Base-by-base conservation (phyloP, 2,113 vertebrate species). In the Neodontobutis hainanensis region DNA sequence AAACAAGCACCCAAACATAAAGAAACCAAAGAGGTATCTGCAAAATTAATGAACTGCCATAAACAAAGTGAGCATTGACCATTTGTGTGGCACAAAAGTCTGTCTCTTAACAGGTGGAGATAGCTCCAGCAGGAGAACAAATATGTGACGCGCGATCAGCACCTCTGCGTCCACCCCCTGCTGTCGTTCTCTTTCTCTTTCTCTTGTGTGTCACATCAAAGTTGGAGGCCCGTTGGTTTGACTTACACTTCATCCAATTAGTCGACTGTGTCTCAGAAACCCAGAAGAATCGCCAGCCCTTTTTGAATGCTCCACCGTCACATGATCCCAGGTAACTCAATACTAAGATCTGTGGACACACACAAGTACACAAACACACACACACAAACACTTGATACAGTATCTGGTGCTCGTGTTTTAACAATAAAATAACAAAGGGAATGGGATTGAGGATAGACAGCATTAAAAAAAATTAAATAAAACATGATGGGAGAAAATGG, bases 231-330 rank as follows among this genome's bases (percentile, higher is more conserved):
- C 77, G 91, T 92, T 94, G 94, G 94, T 91, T 95, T 89, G 90
- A 92, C 92, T 95, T 97, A 95, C 95, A 94, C 94, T 93, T 95
- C 92, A 95, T 96, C 95, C 95, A 96, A 96, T 98, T 97, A 97
- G 94, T 91, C 77, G 5, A 65, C 84, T 91, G 95, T 93, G 95
- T 95, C 94, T 93, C 90, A 91, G 91, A 81, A 89, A 89, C 87
- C 90, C 91, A 90, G 90, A 93, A 84, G 81, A 93, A 95, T 93
- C 93, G 14, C 36, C 52, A 80, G 68, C 88, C 91, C 88, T 89
- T 77, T 92, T 87, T 78, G 63, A 90, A 55, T 80, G 81, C 90
- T 78, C 85, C 83, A 78, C 86, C 88, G 92, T 92, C 94, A 95
- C 94, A 93, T 89, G 94, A 96, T 95, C 93, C 90, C 89, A 76